Base-by-base conservation (phyloP, 2,113 vertebrate species). In the Pseudorasbora parva region DNA sequence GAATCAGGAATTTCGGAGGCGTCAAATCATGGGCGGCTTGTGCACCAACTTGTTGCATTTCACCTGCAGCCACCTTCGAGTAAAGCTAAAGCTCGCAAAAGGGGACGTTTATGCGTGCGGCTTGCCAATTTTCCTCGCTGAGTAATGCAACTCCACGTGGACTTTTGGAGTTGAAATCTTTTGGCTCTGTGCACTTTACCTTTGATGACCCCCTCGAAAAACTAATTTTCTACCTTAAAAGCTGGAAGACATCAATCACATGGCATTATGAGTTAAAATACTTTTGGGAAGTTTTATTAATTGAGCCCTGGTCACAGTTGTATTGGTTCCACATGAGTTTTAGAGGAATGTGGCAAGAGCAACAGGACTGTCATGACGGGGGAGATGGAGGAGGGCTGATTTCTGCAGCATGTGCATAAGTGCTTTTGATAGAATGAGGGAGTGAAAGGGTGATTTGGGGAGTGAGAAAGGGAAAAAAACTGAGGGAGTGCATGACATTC, bases 401-500 rank as follows among this genome's bases (percentile, higher is more conserved):
- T 66, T 68, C 43, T 78, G 82, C 41, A 83, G 79, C 82, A 75
- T 82, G 82, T 79, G 51, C 51, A 19, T 19, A 19, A 54, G 51
- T 54, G 88, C 66, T 87, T 89, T 81, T 87, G 85, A 85, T 83
- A 82, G 82, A 51, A 85, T 87, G 83, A 84, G 17, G 45, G 85
- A 30, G 81, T 33, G 68, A 54, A 86, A 78, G 82, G 81, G 62
- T 60, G 68, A 76, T 41, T 81, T 66, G n/a, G 76, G 60, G 54
- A 80, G 57, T 75, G 64, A 77, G 62, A 47, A 69, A 72, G 33
- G 41, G 6, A 59, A 37, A 45, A 41, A 49, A 56, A 45, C 15
- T 47, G 41, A 64, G 86, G 69, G 84, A 69, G 82, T 79, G 85
- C 68, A 51, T 82, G 89, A 87, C 87, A 90, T 84, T 88, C 89